These are phyloP conservation scores for Apogon hyalosoma DNA, from an alignment of 2,797 vertebrate genomes.

Conservation along the genomic window DNA sequence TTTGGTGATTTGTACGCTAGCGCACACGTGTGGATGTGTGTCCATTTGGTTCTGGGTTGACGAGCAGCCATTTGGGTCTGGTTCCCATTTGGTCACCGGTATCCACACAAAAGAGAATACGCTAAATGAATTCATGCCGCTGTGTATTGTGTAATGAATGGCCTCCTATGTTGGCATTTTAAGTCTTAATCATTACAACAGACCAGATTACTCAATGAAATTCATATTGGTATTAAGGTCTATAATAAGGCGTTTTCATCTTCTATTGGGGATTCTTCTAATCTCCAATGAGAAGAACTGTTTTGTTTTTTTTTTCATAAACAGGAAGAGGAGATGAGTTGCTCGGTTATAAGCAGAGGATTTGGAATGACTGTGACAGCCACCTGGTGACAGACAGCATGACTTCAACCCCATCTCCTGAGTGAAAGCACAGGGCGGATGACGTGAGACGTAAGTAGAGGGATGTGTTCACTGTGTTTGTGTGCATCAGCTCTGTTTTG, in stretches of 20 bases:
- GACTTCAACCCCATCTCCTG: constrained; percentile 21
- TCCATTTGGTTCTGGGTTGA: constrained; percentile 32
- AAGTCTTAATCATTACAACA: constrained; percentile 21
- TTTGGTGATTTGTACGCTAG: background rate
- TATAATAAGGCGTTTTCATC: constrained; percentile 9
- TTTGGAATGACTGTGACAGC: constrained; percentile 33
- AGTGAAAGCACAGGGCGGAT: constrained; percentile 1
- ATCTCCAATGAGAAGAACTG: constrained; percentile 20
- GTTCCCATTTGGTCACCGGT: constrained; percentile 15
- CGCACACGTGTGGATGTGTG: constrained; percentile 7
- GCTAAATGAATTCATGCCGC: constrained; percentile 24
- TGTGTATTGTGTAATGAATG: constrained; percentile 33
- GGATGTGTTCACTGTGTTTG: no score
- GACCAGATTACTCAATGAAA: constrained; percentile 29
- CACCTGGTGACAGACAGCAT: constrained; percentile 48
- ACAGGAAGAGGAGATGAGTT: constrained; percentile 12
- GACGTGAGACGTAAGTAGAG: background rate
- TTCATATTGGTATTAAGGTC: constrained; percentile 37
- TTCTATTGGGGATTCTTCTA: constrained; percentile 10
- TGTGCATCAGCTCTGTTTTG: background rate
- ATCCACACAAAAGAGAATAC: constrained; percentile 30
- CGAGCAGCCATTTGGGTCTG: constrained; percentile 36
- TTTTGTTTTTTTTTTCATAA: constrained; percentile 3
- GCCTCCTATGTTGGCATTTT: constrained; percentile 13
- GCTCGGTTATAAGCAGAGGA: constrained; percentile 20